Evolutionary conservation across 2,113 vertebrate genomes (phyloP).

Genomic region (Scomber colias): DNA sequence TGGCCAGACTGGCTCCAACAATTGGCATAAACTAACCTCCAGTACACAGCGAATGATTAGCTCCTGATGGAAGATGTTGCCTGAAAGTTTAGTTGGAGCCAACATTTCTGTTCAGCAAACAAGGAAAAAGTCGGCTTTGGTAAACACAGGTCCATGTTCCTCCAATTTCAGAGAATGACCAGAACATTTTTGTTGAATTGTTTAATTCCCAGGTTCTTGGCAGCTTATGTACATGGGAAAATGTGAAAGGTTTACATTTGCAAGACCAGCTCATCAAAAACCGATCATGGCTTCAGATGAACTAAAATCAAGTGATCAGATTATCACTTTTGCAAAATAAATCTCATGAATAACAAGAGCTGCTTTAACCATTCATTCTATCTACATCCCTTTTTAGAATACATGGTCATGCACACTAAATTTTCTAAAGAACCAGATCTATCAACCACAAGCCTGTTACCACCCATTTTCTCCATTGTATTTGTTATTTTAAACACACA

Average conservation of each 20-base stretch:
- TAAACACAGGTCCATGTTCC: slow-evolving; percentile 33
- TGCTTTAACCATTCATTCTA: too few species aligned
- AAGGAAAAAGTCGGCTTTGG: slow-evolving; percentile 11
- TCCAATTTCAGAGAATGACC: slow-evolving; percentile 46
- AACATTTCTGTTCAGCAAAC: slow-evolving; percentile 37
- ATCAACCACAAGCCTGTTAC: too few species aligned
- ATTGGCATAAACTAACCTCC: slow-evolving; percentile 4
- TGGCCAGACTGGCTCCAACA: slow-evolving; percentile 15
- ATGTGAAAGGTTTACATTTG: slow-evolving; percentile 43
- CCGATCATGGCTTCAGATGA: slow-evolving; percentile 4
- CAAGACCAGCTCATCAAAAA: slow-evolving; percentile 35
- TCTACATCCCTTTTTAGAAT: too few species aligned
- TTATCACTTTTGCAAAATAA: background rate
- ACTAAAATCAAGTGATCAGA: slow-evolving; percentile 38
- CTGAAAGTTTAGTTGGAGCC: slow-evolving; percentile 25
- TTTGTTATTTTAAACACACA: too few species aligned
- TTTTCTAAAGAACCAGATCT: too few species aligned
- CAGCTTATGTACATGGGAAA: slow-evolving; percentile 28
- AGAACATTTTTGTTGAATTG: slow-evolving; percentile 44
- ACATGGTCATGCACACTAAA: too few species aligned
- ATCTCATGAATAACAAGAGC: too few species aligned
- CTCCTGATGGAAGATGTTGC: slow-evolving; percentile 43
- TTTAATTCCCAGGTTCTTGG: slow-evolving; percentile 52
- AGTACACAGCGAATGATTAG: slow-evolving; percentile 12
- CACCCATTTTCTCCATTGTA: too few species aligned